Conservation (phyloP, 2,888 invertebrate genomes). For the Megastigmus dorsalis region DNA sequence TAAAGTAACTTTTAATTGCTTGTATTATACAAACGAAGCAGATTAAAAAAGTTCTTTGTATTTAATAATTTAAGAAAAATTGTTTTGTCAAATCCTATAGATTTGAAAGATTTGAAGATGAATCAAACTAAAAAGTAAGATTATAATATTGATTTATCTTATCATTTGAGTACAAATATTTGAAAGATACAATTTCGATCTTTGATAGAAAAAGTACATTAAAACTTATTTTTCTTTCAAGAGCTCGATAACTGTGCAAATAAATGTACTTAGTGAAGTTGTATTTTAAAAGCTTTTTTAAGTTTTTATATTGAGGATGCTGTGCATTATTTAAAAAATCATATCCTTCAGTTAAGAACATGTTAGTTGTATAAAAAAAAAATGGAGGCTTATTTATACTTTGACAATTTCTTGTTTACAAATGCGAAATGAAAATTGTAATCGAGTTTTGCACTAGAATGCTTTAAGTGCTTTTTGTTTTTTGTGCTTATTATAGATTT, state of each 20-base stretch:
- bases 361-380: slow-evolving; percentile 18
- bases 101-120: background rate
- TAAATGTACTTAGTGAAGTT: background rate
- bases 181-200: slow-evolving; percentile 4
- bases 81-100: background rate
- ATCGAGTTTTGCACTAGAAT: slow-evolving; percentile 6
- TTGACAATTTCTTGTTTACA: slow-evolving; percentile 5
- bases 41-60: background rate
- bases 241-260: slow-evolving; percentile 1
- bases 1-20: background rate
- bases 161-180: background rate
- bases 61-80: background rate
- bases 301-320: slow-evolving; percentile 36
- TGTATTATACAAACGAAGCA: background rate
- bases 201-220: slow-evolving; percentile 24
- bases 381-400: background rate
- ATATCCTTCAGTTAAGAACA: slow-evolving; percentile 13
- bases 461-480: slow-evolving; percentile 7
- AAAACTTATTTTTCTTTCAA: slow-evolving; percentile 9
- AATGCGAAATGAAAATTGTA: slow-evolving; percentile 12
- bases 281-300: slow-evolving; percentile 33
- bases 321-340: slow-evolving; percentile 25
- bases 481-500: slow-evolving; percentile 15
- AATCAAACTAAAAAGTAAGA: background rate
- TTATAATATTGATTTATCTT: slow-evolving; percentile 45